Conservation (phyloP, 2,797 vertebrate genomes). For the Crenuchus spilurus region DNA sequence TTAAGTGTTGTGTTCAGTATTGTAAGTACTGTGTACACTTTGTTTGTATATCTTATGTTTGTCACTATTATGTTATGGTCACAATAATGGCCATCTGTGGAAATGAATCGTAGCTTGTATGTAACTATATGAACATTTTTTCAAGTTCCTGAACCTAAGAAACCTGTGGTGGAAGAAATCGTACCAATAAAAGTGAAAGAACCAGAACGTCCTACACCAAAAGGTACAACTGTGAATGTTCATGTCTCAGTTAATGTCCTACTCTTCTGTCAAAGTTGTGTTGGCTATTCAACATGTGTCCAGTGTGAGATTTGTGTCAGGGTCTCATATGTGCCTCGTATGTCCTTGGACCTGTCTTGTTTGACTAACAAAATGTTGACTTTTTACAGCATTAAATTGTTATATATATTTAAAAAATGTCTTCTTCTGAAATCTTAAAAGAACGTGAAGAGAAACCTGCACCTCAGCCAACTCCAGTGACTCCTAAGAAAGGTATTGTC, state of each 20-base stretch:
- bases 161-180: slow-evolving; percentile 73
- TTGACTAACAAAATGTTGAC: slow-evolving; percentile 3
- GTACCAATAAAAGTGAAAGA: slow-evolving; percentile 65
- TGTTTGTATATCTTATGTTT: slow-evolving; percentile 14
- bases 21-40: not conserved
- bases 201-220: slow-evolving; percentile 55
- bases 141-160: slow-evolving; percentile 67
- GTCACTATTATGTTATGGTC: slow-evolving; percentile 8
- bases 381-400: slow-evolving; percentile 14
- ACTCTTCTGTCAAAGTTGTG: not conserved
- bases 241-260: not conserved
- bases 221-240: slow-evolving; percentile 70
- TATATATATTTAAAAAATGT: slow-evolving; percentile 13
- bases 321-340: not conserved
- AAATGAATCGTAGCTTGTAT: no score
- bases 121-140: slow-evolving; percentile 46
- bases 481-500: slow-evolving; percentile 59
- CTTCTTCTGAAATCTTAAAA: slow-evolving; percentile 50
- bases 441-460: slow-evolving; percentile 52
- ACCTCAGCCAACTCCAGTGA: slow-evolving; percentile 43
- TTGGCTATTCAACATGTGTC: slow-evolving; percentile 13
- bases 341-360: slow-evolving; percentile 13
- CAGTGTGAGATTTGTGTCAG: slow-evolving; percentile 8
- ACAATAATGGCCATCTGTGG: not conserved
- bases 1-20: slow-evolving; percentile 32